Conservation (phyloP, 30 jellyfish, hydroid and myxozoan species). For the Aurelia aurita region DNA sequence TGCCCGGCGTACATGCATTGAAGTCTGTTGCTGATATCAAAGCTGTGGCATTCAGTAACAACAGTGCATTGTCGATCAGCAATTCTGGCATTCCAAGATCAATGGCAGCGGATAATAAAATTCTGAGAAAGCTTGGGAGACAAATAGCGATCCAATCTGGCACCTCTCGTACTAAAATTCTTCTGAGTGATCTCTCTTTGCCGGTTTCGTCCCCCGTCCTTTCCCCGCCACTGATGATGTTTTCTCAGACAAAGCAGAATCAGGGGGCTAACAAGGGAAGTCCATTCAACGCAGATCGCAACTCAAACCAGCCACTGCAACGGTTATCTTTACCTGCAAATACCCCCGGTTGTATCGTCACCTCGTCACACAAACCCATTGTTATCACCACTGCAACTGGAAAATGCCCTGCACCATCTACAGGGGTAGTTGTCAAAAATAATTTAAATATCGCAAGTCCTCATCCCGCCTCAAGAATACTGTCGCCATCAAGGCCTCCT, state of each 20-base stretch:
- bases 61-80: not conserved
- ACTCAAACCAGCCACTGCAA: not conserved
- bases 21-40: not conserved
- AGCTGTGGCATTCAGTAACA: not conserved
- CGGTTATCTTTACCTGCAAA: not conserved
- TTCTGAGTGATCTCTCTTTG: conserved; percentile 25
- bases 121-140: conserved; percentile 32
- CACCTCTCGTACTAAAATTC: conserved; percentile 9
- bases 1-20: not conserved
- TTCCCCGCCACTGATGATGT: conserved; percentile 50
- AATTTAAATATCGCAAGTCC: not conserved
- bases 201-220: conserved; percentile 3
- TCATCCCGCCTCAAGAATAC: not conserved
- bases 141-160: conserved; percentile 29
- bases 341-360: not conserved
- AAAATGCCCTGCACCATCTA: not conserved
- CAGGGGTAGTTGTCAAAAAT: no score
- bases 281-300: not conserved
- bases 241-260: conserved; percentile 8
- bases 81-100: not conserved
- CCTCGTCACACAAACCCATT: not conserved
- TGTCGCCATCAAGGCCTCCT: conserved; percentile 3
- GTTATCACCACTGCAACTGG: not conserved
- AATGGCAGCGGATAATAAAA: not conserved
- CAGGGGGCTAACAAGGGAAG: conserved; percentile 10